These are phyloP conservation scores for Drosophila buzzatii DNA, from an alignment of 2,888 invertebrate genomes.

Conservation along the genomic window DNA sequence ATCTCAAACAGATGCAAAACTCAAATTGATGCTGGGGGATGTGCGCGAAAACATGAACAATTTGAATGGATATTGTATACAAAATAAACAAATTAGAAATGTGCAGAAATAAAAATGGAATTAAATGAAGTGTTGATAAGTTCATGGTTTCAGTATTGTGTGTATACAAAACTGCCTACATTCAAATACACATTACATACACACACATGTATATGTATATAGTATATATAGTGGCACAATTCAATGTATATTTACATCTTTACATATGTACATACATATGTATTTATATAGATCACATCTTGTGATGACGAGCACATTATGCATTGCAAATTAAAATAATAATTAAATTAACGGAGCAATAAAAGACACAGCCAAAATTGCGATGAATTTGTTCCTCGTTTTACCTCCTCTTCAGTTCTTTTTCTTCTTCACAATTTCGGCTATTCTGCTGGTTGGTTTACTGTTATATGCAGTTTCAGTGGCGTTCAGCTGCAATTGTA, in stretches of 20 bases:
- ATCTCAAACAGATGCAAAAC: conserved; percentile 53
- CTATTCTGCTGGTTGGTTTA: conserved; percentile 45
- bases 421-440: conserved; percentile 11
- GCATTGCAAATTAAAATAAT: conserved; percentile 23
- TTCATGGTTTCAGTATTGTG: conserved; percentile 43
- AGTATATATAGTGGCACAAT: background rate
- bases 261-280: background rate
- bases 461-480: conserved; percentile 52
- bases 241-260: conserved; percentile 4
- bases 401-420: conserved; percentile 25
- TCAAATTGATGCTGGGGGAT: conserved; percentile 25
- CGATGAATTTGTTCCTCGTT: background rate
- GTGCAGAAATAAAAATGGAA: conserved; percentile 68
- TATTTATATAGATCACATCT: conserved; percentile 5
- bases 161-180: background rate
- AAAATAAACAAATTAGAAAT: conserved; percentile 70
- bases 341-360: conserved; percentile 28
- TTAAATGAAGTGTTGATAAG: conserved; percentile 74
- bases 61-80: conserved; percentile 45
- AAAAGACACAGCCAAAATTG: background rate
- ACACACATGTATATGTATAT: background rate
- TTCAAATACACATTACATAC: conserved; percentile 1
- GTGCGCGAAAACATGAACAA: conserved; percentile 36
- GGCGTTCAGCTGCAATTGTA: conserved; percentile 34
- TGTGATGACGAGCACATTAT: conserved; percentile 12